Conservation (phyloP, 2,113 vertebrate species). For the Xiphophorus maculatus region DNA sequence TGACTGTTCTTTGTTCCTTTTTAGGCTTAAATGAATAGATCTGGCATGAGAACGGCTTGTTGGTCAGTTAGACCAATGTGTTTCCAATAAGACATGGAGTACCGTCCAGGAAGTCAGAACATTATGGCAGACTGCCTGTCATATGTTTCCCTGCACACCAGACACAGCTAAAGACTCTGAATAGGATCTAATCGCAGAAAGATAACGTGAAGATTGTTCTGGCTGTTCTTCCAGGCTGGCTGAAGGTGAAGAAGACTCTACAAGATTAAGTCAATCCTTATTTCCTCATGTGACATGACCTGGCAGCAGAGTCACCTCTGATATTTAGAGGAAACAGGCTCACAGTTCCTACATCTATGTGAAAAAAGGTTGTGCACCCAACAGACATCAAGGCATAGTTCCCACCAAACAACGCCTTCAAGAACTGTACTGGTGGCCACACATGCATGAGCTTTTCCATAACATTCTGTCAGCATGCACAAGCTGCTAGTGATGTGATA, state of each 20-base stretch:
- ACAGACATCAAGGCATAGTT: conserved; percentile 7
- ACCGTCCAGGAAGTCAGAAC: neutral
- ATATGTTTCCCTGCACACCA: neutral
- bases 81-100: neutral
- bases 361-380: neutral
- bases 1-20: too few species aligned
- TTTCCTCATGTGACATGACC: too few species aligned
- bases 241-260: too few species aligned
- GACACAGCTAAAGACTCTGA: neutral
- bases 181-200: too few species aligned
- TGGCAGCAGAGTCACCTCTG: too few species aligned
- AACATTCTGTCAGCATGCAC: too few species aligned
- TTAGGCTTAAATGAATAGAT: conserved; percentile 7
- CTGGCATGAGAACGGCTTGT: conserved; percentile 4
- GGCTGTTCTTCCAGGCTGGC: too few species aligned
- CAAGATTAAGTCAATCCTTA: too few species aligned
- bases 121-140: conserved; percentile 2
- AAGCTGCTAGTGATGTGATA: too few species aligned
- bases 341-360: too few species aligned
- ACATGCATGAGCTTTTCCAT: neutral
- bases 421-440: conserved; percentile 5
- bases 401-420: neutral
- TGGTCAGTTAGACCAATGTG: conserved; percentile 27
- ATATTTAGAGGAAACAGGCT: too few species aligned
- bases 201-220: too few species aligned